A percentile compares a stretch with the other conserved stretches of the same genome.
These are phyloP conservation scores for Mesembrinibis cayennensis DNA, from an alignment of 2,113 vertebrate species.

Conservation along the genomic window DNA sequence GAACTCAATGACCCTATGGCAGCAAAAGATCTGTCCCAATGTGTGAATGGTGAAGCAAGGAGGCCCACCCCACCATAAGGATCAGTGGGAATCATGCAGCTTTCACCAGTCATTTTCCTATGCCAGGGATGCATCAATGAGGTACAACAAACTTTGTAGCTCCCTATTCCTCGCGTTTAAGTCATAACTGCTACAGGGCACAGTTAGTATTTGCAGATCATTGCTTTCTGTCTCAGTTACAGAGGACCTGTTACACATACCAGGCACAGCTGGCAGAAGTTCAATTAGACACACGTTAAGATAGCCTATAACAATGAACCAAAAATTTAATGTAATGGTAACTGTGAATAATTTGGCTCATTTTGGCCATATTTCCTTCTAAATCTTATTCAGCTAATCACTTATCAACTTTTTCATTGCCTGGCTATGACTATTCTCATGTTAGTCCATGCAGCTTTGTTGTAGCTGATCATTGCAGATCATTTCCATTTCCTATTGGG, in stretches of 20 bases:
- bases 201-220: not conserved
- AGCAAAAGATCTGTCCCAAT: not conserved
- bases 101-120: not conserved
- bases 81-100: not conserved
- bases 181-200: not conserved
- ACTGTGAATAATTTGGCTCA: not conserved
- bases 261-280: not conserved
- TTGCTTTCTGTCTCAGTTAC: not conserved
- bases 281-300: not conserved
- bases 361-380: not conserved
- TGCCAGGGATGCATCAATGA: not conserved
- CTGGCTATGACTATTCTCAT: not conserved
- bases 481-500: not conserved
- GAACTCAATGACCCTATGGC: not conserved
- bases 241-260: not conserved
- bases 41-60: not conserved
- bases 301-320: not conserved
- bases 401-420: not conserved
- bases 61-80: not conserved
- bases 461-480: not conserved
- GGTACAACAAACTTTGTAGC: constrained; percentile 4
- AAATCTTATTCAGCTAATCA: not conserved
- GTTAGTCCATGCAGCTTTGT: not conserved
- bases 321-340: not conserved
- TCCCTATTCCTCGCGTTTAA: not conserved